Conservation (phyloP, 1,140 invertebrate species). For the Danaus plexippus region DNA sequence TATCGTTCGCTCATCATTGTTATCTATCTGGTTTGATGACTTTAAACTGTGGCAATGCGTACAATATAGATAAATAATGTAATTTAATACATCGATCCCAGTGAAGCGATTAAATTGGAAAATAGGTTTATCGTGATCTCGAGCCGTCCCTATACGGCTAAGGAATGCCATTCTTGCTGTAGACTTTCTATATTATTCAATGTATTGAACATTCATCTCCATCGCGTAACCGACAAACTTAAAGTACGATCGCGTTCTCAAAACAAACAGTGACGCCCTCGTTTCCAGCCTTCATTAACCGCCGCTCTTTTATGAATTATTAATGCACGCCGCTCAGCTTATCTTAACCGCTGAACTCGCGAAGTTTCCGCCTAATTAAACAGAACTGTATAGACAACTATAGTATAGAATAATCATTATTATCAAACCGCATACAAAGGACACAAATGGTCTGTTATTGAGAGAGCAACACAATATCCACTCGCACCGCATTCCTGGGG, state of each 20-base stretch:
- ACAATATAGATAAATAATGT: too few relatives aligned
- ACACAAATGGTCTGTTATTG: constrained; percentile 61
- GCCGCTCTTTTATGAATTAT: constrained; percentile 64
- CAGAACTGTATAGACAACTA: constrained; percentile 47
- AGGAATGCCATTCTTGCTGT: too few relatives aligned
- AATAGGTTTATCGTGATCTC: too few relatives aligned
- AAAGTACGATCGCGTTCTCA: constrained; percentile 44
- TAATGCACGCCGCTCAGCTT: constrained; percentile 52
- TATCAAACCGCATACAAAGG: too few relatives aligned
- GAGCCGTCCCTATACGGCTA: too few relatives aligned
- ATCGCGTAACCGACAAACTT: constrained; percentile 32
- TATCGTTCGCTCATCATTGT: too few relatives aligned
- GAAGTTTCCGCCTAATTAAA: constrained; percentile 65
- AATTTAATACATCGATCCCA: too few relatives aligned
- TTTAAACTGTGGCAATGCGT: too few relatives aligned
- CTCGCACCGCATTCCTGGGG: constrained; percentile 57
- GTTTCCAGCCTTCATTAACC: constrained; percentile 58
- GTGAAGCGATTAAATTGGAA: too few relatives aligned
- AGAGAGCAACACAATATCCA: constrained; percentile 61
- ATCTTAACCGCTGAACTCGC: constrained; percentile 44
- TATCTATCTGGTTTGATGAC: too few relatives aligned
- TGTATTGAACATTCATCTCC: constrained; percentile 1
- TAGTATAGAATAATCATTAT: constrained; percentile 39
- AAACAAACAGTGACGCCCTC: constrained; percentile 35
- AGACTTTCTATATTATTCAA: too few relatives aligned